Evolutionary conservation across 1,140 invertebrate species (phyloP), one percentile per base, ranked within the genome.

Genomic region (Bombyx mandarina): DNA sequence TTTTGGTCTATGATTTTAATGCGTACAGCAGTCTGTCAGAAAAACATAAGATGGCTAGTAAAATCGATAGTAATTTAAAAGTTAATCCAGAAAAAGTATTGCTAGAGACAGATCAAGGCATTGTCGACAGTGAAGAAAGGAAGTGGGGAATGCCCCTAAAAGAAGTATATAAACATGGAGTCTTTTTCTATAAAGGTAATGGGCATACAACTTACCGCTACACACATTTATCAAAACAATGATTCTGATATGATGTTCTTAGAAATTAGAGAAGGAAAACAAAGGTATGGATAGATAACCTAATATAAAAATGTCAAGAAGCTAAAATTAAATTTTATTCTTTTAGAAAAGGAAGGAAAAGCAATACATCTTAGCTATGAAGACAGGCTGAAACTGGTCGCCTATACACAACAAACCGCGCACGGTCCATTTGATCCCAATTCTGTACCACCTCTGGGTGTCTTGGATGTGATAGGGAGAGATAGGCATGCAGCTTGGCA

Each of bases 401-500:
- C 97, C 2, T 95, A 96, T 69, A 96, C 94, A 7, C 95, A 98
- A 76, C 97, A 99, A 91, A 94, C 95, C 6, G 90, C 90, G 7
- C 93, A 97, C 88, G 98, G 98, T 6, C 94, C 95, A 61, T 97
- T 94, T 71, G 89, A 92, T 65, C 82, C 91, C 46, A 92, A 93
- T 60, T 94, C 93, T 61, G 92, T 93, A 8, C 93, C 95, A 45
- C 95, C 96, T 45, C 86, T 98, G 45, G 98, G 98, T 45, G 96
- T 98, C 1, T 88, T 99, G 22, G 97, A 99, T 89, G 96, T 99
- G 6, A 97, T 99, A 69, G 98, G 98, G 1, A 93, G 93, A 79
- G 97, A 99, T 80, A 90, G 97, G 60, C 92, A 96, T 72, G 89
- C 97, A 74, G 96, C 97, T 57, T 99, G 98, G 98, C 94, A 97